phyloP scores from a whole-genome alignment of 2,888 invertebrate species.

The Lagria hirta region DNA sequence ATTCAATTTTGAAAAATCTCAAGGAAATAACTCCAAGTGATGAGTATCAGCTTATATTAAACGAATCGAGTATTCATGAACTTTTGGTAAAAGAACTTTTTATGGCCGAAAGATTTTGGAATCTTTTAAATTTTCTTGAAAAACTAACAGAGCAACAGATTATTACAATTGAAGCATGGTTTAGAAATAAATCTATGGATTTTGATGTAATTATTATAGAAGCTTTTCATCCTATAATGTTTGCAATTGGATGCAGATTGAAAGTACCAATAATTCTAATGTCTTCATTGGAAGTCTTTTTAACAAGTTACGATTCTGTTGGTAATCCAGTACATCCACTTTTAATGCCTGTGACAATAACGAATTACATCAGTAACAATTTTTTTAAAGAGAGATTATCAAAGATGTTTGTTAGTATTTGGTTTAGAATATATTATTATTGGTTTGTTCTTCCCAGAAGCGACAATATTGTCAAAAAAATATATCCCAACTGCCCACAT shows the following conservation, averaged over 20 bases:
- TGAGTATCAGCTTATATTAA: slow-evolving; percentile 40
- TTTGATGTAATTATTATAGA: slow-evolving; percentile 30
- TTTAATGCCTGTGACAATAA: slow-evolving; percentile 34
- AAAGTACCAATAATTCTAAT: slow-evolving; percentile 28
- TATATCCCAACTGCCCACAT: slow-evolving; percentile 7
- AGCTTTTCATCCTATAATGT: slow-evolving; percentile 16
- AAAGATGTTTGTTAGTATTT: slow-evolving; percentile 7
- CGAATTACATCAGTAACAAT: slow-evolving; percentile 13
- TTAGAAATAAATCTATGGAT: neutral
- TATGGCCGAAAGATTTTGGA: neutral
- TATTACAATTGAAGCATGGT: slow-evolving; percentile 1
- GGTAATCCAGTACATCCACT: slow-evolving; percentile 41
- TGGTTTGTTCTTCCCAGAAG: slow-evolving; percentile 2
- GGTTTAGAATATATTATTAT: slow-evolving; percentile 3
- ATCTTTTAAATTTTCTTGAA: neutral
- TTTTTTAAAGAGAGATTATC: slow-evolving; percentile 17
- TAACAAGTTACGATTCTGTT: slow-evolving; percentile 31
- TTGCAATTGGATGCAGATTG: slow-evolving; percentile 17
- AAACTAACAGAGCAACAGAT: slow-evolving; percentile 5
- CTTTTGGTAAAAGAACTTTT: slow-evolving; percentile 5
- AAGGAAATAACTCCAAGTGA: slow-evolving; percentile 44
- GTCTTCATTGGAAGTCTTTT: slow-evolving; percentile 31
- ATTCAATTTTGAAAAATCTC: slow-evolving; percentile 40
- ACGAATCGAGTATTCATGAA: slow-evolving; percentile 7
- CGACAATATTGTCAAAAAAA: slow-evolving; percentile 6